A percentile compares a stretch with the other conserved stretches of the same genome.
phyloP scores from a whole-genome alignment of 2,113 vertebrate species.

The Cervus canadensis region DNA sequence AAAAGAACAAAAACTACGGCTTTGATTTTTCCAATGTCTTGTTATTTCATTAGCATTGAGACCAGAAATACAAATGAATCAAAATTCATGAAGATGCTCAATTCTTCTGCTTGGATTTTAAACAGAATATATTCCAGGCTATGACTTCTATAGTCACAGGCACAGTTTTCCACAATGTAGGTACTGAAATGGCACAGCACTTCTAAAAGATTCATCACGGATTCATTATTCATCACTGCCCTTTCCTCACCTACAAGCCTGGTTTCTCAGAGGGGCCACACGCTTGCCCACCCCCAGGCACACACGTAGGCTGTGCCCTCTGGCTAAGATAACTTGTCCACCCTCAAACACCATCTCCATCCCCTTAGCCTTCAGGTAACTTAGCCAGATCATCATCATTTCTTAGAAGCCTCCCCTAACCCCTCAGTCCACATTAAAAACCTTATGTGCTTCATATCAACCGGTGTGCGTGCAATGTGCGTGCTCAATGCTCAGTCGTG shows the following conservation, averaged over 20 bases:
- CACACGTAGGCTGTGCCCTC: neutral
- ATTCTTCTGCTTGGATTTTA: neutral
- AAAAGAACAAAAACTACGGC: neutral
- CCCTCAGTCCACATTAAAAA: neutral
- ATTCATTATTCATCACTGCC: neutral
- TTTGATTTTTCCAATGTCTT: neutral
- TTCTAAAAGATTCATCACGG: neutral
- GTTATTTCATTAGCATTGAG: neutral
- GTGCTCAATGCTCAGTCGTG: neutral
- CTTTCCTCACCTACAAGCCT: neutral
- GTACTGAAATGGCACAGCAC: accelerated
- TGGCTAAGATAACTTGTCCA: neutral
- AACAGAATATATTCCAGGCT: neutral
- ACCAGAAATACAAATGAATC: neutral
- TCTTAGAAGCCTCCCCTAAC: neutral
- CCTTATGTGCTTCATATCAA: neutral
- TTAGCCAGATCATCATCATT: neutral
- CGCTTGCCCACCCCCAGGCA: accelerated
- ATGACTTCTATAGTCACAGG: accelerated
- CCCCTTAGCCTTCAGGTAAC: neutral
- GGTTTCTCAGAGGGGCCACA: neutral
- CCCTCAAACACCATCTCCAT: neutral
- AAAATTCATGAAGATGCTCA: neutral
- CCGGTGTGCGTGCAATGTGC: accelerated
- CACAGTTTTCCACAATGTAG: no score